These are phyloP conservation scores for Scylla paramamosain DNA, from an alignment of 1,140 invertebrate species.

Conservation along the genomic window DNA sequence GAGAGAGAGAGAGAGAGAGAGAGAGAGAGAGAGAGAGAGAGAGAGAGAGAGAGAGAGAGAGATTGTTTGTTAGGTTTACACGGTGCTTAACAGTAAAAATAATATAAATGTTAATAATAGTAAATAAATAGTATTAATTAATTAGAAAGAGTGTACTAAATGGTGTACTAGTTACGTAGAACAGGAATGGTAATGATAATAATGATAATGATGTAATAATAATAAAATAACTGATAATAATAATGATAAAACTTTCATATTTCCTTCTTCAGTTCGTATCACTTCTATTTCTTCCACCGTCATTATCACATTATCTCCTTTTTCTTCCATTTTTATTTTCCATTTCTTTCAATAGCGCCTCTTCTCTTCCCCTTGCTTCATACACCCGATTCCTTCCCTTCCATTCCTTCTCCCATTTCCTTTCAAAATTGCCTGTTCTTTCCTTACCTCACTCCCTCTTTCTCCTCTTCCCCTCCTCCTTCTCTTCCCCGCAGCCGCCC, in stretches of 20 bases:
- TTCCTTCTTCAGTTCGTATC: background rate
- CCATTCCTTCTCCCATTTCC: background rate
- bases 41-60: background rate
- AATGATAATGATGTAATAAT: no score
- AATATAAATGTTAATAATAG: no score
- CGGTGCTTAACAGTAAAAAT: no score
- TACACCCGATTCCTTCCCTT: background rate
- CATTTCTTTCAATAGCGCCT: background rate
- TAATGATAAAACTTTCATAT: background rate
- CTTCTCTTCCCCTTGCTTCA: background rate
- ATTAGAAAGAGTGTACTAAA: no score
- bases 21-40: conserved; percentile 13
- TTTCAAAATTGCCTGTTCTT: background rate
- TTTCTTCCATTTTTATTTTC: background rate
- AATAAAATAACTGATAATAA: no score
- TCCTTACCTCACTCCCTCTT: background rate
- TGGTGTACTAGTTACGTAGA: no score
- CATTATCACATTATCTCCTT: background rate
- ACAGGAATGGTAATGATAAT: no score
- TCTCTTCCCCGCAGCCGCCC: background rate
- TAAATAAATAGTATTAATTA: no score
- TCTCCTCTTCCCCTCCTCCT: background rate
- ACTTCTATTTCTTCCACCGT: background rate
- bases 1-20: conserved; percentile 52
- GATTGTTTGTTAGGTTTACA: no score